These are phyloP conservation scores for Brachyptera risi DNA, from an alignment of 2,888 invertebrate genomes.

Conservation along the genomic window DNA sequence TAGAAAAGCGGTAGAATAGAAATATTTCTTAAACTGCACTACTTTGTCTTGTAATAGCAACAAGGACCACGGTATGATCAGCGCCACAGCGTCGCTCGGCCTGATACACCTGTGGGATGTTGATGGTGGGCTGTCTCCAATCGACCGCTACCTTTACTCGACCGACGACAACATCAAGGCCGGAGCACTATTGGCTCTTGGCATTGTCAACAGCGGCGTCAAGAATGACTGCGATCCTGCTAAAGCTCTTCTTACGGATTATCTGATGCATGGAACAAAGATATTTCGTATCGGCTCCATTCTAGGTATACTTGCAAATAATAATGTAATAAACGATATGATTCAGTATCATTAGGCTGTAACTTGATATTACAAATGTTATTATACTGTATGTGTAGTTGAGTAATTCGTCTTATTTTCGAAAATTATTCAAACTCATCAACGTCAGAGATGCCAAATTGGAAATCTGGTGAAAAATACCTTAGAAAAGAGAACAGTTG, in stretches of 20 bases:
- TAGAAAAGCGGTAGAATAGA: no score
- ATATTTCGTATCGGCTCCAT: slow-evolving; percentile 85
- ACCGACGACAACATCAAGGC: slow-evolving; percentile 94
- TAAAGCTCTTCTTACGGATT: slow-evolving; percentile 89
- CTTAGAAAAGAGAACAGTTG: no score
- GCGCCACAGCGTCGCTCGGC: slow-evolving; percentile 95
- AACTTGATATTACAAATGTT: background rate
- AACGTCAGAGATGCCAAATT: no score
- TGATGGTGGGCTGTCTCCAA: slow-evolving; percentile 94
- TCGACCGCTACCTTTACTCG: slow-evolving; percentile 96
- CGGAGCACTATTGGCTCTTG: slow-evolving; percentile 92
- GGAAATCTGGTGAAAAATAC: no score
- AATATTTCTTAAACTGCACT: no score
- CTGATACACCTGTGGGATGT: slow-evolving; percentile 97
- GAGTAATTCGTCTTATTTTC: no score
- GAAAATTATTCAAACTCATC: no score
- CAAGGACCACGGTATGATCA: slow-evolving; percentile 68
- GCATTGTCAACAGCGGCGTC: slow-evolving; percentile 96
- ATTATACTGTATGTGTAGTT: no score
- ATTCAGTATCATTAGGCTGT: no score
- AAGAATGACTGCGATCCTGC: slow-evolving; percentile 98
- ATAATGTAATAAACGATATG: no score
- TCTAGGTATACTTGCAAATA: no score
- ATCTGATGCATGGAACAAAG: slow-evolving; percentile 78
- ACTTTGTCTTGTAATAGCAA: background rate